These are phyloP conservation scores for Callyntrura guangdongensis DNA, from an alignment of 2,888 invertebrate species.

Conservation along the genomic window DNA sequence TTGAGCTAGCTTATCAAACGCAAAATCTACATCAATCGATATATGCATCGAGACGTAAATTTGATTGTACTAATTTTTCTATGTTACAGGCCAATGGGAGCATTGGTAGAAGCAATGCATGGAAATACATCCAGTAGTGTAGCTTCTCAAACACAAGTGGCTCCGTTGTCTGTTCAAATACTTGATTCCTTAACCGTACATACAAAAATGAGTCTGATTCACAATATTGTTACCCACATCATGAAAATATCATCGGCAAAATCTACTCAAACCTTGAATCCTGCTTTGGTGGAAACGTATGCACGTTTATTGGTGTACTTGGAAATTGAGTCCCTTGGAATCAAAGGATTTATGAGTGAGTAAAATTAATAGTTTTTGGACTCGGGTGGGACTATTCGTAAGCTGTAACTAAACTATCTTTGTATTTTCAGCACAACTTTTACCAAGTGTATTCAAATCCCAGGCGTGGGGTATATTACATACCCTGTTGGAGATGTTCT, in stretches of 20 bases:
- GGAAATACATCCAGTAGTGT: constrained; percentile 86
- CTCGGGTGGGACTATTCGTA: background rate
- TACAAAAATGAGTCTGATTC: constrained; percentile 97
- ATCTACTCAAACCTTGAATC: constrained; percentile 92
- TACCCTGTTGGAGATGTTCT: constrained; percentile 98
- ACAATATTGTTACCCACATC: constrained; percentile 95
- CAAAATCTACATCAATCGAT: no score
- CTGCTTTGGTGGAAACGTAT: constrained; percentile 98
- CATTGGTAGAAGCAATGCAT: constrained; percentile 94
- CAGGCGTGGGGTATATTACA: constrained; percentile 99
- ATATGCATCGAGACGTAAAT: background rate
- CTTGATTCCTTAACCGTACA: constrained; percentile 97
- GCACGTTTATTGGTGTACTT: constrained; percentile 97
- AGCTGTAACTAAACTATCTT: background rate
- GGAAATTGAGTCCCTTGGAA: constrained; percentile 98
- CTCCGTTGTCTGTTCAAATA: constrained; percentile 96
- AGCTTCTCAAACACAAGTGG: constrained; percentile 87
- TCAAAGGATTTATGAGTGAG: constrained; percentile 97
- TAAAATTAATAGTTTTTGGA: background rate
- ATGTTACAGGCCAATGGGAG: constrained; percentile 93
- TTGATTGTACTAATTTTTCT: constrained; percentile 25
- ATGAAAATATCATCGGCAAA: constrained; percentile 96
- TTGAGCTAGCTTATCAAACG: no score
- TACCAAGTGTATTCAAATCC: constrained; percentile 95
- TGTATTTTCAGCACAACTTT: constrained; percentile 90